Conservation (phyloP, 2,113 vertebrate genomes). For the Petromus typicus region DNA sequence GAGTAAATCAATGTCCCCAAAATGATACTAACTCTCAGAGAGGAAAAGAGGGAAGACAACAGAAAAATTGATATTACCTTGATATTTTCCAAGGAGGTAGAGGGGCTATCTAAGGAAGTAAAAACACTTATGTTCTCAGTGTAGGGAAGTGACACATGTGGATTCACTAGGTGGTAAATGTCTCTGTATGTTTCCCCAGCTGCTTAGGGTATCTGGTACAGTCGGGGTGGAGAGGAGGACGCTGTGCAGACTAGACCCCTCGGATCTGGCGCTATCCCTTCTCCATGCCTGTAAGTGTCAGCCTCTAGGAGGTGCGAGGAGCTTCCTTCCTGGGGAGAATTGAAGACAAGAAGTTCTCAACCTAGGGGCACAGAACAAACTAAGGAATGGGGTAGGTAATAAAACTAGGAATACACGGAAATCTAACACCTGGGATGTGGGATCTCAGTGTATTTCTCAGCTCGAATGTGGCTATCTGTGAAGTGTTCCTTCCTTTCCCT, state of each 20-base stretch:
- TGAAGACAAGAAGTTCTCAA: not conserved
- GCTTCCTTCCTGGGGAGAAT: not conserved
- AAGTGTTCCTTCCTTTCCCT: not conserved
- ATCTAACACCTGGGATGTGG: too few species aligned
- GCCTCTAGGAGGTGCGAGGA: not conserved
- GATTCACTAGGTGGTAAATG: not conserved
- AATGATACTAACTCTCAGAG: not conserved
- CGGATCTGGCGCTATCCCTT: fast-evolving
- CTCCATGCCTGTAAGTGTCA: too few species aligned
- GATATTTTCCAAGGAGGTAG: not conserved
- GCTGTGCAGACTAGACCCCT: not conserved
- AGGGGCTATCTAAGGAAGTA: not conserved
- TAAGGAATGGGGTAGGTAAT: not conserved
- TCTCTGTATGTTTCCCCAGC: not conserved
- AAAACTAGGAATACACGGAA: not conserved
- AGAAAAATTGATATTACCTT: not conserved
- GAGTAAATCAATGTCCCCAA: not conserved
- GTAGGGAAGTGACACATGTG: not conserved
- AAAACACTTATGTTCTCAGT: not conserved
- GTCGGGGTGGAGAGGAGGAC: not conserved
- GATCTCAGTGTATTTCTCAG: not conserved
- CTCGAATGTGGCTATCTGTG: not conserved
- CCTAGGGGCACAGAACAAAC: not conserved
- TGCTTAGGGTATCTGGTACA: not conserved
- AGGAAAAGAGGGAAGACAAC: not conserved